Base-by-base conservation (phyloP, 2,888 invertebrate species). In the Drosophila formosana region DNA sequence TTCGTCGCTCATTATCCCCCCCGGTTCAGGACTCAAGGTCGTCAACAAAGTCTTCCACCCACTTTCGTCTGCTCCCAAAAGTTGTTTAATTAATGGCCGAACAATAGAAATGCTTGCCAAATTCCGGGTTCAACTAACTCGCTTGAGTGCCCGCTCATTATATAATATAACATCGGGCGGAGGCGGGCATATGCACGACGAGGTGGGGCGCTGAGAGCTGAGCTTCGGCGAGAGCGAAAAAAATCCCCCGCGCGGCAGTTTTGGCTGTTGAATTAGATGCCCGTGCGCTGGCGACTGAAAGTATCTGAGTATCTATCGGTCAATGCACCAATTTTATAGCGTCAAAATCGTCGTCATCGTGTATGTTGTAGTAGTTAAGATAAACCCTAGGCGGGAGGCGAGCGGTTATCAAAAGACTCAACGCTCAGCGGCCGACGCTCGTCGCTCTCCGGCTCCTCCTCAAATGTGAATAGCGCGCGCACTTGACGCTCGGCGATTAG, bases 301-400 rank as follows among this genome's bases (percentile, higher is more conserved):
- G 51, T 34, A 23, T 50, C 8, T 23, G 69, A 66, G 47, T 62
- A 67, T 66, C 67, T 78, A 75, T 75, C 75, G 75, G 75, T 75
- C 75, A 75, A 78, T 75, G 74, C 74, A 78, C 75, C 61, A 45
- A 55, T 41, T 50, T 57, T 43, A 28, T 39, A 30, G 30, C 43
- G 26, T 25, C 67, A 30, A 46, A 57, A 8, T 13, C 13, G 13
- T n/a, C 39, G 39, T 41, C 39, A 41, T 41, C 63, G 49, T 43
- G 64, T n/a, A n/a, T 55, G 74, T 46, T 57, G 51, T 32, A 46
- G 39, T 37, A 46, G 67, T 58, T 67, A 7, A 67, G 78, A 73
- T 75, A 75, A 73, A 68, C 68, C 28, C 18, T 32, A 43, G 49
- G 49, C 43, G n/a, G 37, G 30, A 52, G 62, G 32, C 46, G 50